Conservation (phyloP, 2,888 invertebrate species). For the Metopia argyrocephala region DNA sequence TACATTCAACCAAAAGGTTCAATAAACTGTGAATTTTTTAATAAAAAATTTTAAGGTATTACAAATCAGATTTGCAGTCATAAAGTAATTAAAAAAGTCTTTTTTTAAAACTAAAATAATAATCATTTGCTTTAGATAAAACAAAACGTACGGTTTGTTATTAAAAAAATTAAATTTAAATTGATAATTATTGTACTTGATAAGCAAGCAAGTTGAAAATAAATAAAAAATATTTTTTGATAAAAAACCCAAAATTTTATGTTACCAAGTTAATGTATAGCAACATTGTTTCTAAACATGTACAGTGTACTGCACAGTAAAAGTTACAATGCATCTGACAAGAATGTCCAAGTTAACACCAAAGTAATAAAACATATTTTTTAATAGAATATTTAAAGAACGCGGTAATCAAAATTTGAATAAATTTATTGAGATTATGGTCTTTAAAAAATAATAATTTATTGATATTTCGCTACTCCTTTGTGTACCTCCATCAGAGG, state of each 20-base stretch:
- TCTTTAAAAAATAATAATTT: no score
- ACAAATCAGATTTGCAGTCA: neutral
- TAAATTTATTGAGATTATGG: no score
- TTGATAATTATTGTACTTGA: neutral
- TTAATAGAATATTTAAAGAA: no score
- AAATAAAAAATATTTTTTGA: neutral
- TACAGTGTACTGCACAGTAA: neutral
- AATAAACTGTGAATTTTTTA: neutral
- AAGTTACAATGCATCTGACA: no score
- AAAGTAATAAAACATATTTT: no score
- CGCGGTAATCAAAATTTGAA: no score
- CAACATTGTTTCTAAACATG: conserved; percentile 46
- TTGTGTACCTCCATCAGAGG: no score
- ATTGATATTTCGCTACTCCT: no score
- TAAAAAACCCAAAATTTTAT: neutral
- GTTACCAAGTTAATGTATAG: neutral
- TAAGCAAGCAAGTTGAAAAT: no score
- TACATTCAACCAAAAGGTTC: conserved; percentile 33
- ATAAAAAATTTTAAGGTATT: conserved; percentile 2
- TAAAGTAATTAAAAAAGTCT: no score
- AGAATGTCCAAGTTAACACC: no score
- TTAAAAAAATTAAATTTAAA: neutral
- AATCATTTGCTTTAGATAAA: neutral
- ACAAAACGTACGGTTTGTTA: neutral
- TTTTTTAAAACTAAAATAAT: neutral